phyloP scores from a whole-genome alignment of 2,797 vertebrate species.

The Parauchenoglanis punctatus region DNA sequence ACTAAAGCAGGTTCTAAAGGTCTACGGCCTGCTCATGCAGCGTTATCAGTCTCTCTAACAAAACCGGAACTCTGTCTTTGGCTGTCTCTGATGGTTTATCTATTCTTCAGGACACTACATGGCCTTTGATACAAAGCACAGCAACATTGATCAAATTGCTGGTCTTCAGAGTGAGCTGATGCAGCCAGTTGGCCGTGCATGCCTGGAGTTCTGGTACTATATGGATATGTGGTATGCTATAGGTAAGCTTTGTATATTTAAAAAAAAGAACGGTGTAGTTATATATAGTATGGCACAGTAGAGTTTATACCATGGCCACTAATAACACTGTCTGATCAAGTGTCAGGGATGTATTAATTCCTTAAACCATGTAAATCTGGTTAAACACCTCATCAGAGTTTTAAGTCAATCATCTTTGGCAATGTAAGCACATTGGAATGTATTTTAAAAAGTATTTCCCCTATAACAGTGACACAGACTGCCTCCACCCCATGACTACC shows the following conservation, averaged over 20 bases:
- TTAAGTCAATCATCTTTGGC: neutral
- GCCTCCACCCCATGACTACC: neutral
- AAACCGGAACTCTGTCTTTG: neutral
- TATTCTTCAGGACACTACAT: constrained; percentile 59
- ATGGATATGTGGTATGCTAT: accelerated
- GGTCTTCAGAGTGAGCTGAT: constrained; percentile 73
- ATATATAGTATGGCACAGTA: neutral
- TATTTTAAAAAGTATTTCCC: neutral
- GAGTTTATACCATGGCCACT: neutral
- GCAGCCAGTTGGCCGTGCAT: constrained; percentile 66
- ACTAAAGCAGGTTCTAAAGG: neutral
- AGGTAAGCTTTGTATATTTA: constrained; percentile 60
- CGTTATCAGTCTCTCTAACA: neutral
- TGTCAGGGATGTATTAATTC: neutral
- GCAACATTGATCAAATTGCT: neutral
- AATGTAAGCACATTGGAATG: neutral
- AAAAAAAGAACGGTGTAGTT: neutral
- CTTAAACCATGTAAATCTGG: neutral
- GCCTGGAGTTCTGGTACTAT: constrained; percentile 75
- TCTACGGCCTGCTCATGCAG: neutral
- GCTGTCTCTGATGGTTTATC: neutral
- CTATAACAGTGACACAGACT: neutral
- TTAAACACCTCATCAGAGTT: neutral
- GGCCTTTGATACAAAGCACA: accelerated
- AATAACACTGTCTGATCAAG: neutral